These are phyloP conservation scores for Hyposoter dolosus DNA, from an alignment of 2,888 invertebrate species.

Conservation along the genomic window DNA sequence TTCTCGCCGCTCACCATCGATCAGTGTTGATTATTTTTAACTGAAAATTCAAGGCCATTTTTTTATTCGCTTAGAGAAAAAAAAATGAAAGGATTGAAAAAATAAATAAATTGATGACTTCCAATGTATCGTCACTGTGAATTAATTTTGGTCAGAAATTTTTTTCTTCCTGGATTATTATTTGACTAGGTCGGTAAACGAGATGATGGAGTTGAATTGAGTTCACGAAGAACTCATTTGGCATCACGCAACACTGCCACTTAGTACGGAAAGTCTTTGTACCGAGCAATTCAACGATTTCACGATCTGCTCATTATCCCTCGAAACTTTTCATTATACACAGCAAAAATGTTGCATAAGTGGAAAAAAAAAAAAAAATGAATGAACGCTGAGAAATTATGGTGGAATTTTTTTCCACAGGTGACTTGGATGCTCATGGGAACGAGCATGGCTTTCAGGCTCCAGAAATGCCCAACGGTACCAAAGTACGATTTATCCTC, in stretches of 20 bases:
- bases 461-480: constrained; percentile 62
- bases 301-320: neutral
- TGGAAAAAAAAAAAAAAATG: neutral
- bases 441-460: constrained; percentile 72
- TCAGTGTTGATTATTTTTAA: neutral
- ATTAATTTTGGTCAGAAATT: neutral
- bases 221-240: neutral
- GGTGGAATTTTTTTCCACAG: constrained; percentile 63
- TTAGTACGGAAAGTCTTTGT: constrained; percentile 11
- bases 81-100: neutral
- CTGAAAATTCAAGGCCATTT: neutral
- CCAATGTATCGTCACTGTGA: neutral
- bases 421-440: constrained; percentile 70
- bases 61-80: neutral
- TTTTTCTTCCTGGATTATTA: neutral
- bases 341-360: neutral
- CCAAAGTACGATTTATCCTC: constrained; percentile 71
- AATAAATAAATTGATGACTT: neutral
- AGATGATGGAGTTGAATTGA: constrained; percentile 1
- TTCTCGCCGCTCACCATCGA: neutral
- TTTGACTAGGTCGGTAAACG: neutral
- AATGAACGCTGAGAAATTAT: neutral
- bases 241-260: neutral
- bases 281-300: neutral
- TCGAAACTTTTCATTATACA: neutral